phyloP scores from a whole-genome alignment of 1,140 invertebrate species.

The Drosophila trapezifrons region DNA sequence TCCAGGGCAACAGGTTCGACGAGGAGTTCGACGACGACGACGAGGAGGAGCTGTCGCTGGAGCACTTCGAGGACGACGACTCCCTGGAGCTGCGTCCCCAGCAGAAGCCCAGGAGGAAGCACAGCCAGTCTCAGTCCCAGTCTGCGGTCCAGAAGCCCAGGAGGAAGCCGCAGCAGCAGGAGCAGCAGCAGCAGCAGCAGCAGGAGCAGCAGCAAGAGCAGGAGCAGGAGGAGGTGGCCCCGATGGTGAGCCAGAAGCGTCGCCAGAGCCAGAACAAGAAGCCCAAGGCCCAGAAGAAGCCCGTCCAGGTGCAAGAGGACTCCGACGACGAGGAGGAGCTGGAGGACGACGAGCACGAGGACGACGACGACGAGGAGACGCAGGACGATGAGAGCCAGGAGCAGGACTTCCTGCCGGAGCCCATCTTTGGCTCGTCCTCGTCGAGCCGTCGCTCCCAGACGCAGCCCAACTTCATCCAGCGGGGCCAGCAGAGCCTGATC shows the following conservation, averaged over 20 bases:
- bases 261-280: slow-evolving; percentile 29
- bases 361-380: slow-evolving; percentile 40
- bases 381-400: slow-evolving; percentile 45
- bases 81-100: slow-evolving; percentile 41
- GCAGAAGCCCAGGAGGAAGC: slow-evolving; percentile 43
- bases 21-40: slow-evolving; percentile 70
- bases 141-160: slow-evolving; percentile 11
- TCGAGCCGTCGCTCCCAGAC: slow-evolving; percentile 63
- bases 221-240: slow-evolving; percentile 25
- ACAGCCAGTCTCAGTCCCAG: slow-evolving; percentile 22
- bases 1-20: slow-evolving; percentile 59
- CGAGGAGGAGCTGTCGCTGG: slow-evolving; percentile 28
- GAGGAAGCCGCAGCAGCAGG: slow-evolving; percentile 20
- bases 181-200: slow-evolving; percentile 24
- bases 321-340: slow-evolving; percentile 44
- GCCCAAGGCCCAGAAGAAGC: slow-evolving; percentile 30
- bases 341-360: slow-evolving; percentile 23
- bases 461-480: slow-evolving; percentile 75
- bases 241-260: slow-evolving; percentile 33
- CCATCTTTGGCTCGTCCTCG: slow-evolving; percentile 24
- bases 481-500: slow-evolving; percentile 72
- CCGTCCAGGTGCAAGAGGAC: slow-evolving; percentile 25
- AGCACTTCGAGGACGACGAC: slow-evolving; percentile 50
- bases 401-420: slow-evolving; percentile 20
- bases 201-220: slow-evolving; percentile 26